Evolutionary conservation across 2,888 invertebrate genomes (phyloP).

Genomic region (Ornithoptera alexandrae): DNA sequence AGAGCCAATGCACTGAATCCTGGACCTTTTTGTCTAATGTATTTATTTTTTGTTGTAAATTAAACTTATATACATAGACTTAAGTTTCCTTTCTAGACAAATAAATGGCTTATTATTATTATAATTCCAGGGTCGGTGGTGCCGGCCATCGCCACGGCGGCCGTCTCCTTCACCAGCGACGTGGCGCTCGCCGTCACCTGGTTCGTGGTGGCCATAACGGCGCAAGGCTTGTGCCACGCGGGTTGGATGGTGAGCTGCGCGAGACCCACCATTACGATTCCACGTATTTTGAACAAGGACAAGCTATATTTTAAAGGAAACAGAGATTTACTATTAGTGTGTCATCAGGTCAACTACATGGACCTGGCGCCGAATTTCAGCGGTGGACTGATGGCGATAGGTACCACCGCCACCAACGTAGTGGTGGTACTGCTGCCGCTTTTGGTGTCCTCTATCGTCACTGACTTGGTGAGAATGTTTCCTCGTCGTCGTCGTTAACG

Average conservation of each 20-base stretch:
- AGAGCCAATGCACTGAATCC: no score
- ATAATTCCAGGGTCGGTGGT: constrained; percentile 46
- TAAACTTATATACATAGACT: no score
- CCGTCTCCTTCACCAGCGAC: constrained; percentile 64
- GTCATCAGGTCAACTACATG: constrained; percentile 84
- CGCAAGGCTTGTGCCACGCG: constrained; percentile 78
- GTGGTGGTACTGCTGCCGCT: constrained; percentile 84
- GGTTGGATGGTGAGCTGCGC: constrained; percentile 69
- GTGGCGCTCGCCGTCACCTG: constrained; percentile 67
- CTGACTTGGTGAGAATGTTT: constrained; percentile 79
- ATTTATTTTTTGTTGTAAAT: no score
- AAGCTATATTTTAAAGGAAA: no score
- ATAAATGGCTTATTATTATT: no score
- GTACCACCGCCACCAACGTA: constrained; percentile 84
- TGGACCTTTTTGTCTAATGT: no score
- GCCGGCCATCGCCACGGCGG: constrained; percentile 41
- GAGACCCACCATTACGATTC: no score
- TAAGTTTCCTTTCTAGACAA: no score
- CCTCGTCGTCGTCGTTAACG: no score
- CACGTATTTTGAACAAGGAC: no score
- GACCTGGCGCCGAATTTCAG: constrained; percentile 90
- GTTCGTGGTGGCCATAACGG: constrained; percentile 77
- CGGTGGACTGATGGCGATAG: constrained; percentile 88
- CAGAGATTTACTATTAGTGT: no score
- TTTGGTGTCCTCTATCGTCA: constrained; percentile 82